Evolutionary conservation across 2,113 vertebrate genomes (phyloP).

Genomic region (Illadopsis cleaveri): DNA sequence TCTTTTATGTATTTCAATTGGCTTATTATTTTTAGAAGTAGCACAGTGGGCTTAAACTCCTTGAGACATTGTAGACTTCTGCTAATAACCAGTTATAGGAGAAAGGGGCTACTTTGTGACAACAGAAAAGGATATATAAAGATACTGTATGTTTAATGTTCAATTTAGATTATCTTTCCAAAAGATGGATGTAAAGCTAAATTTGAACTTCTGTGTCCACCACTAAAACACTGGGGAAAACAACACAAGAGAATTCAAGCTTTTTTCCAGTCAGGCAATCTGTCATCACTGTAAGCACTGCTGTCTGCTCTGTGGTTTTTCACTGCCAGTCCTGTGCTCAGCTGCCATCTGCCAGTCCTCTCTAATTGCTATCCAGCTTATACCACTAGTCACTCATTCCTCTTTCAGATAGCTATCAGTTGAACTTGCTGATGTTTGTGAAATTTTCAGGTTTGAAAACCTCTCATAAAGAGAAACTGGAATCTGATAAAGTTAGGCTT

Average conservation of each 20-base stretch:
- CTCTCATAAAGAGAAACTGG: neutral
- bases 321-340: conserved; percentile 26
- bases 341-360: conserved; percentile 62
- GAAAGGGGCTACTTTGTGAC: neutral
- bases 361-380: conserved; percentile 29
- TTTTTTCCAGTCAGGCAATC: conserved; percentile 55
- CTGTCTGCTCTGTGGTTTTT: conserved; percentile 42
- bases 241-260: conserved; percentile 6
- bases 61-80: neutral
- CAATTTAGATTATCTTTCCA: neutral
- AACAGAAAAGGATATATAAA: neutral
- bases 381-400: conserved; percentile 14
- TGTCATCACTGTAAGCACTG: conserved; percentile 54
- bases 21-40: neutral
- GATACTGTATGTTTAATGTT: neutral
- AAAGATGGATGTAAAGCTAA: neutral
- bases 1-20: neutral
- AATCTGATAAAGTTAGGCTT: neutral
- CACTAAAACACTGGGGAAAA: conserved; percentile 34
- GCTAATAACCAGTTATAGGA: neutral
- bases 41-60: neutral
- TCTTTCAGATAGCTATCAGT: conserved; percentile 38
- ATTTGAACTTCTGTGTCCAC: conserved; percentile 22
- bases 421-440: conserved; percentile 17
- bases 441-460: conserved; percentile 3